phyloP scores from a whole-genome alignment of 1,140 invertebrate species.

The Tribolium madens region DNA sequence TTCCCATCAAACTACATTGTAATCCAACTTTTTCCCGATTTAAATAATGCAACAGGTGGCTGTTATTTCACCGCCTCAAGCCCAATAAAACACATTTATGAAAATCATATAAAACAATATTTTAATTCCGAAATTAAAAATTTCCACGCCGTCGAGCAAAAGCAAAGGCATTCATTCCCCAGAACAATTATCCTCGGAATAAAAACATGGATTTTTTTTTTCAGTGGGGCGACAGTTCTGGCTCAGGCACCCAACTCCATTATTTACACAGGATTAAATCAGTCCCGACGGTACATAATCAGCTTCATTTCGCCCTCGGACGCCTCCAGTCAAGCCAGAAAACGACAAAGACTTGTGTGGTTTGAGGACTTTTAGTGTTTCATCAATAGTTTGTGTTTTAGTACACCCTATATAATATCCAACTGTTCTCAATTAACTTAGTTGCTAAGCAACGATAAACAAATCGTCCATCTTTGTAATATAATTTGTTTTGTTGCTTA shows the following conservation, averaged over 20 bases:
- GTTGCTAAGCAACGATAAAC: too few relatives aligned
- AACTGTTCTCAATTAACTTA: too few relatives aligned
- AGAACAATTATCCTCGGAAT: background rate
- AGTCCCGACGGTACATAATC: constrained; percentile 49
- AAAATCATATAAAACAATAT: background rate
- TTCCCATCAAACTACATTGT: too few relatives aligned
- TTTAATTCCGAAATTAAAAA: background rate
- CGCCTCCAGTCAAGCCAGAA: constrained; percentile 60
- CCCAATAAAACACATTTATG: background rate
- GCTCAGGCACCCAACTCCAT: constrained; percentile 54
- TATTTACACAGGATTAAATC: constrained; percentile 52
- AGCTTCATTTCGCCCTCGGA: constrained; percentile 52
- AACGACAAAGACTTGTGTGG: constrained; percentile 60
- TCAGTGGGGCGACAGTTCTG: constrained; percentile 60
- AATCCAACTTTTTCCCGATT: background rate
- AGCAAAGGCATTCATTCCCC: background rate
- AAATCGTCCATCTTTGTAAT: too few relatives aligned
- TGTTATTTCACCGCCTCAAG: background rate
- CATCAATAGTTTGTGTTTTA: background rate
- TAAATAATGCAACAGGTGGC: background rate
- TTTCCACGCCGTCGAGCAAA: background rate
- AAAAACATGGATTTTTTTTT: constrained; percentile 43
- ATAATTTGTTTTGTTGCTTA: too few relatives aligned
- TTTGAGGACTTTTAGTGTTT: constrained; percentile 47
- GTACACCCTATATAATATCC: too few relatives aligned